Percentiles rank a stretch among this genome's conserved stretches.
phyloP scores from a whole-genome alignment of 2,113 vertebrate species.

The Toxostoma redivivum region DNA sequence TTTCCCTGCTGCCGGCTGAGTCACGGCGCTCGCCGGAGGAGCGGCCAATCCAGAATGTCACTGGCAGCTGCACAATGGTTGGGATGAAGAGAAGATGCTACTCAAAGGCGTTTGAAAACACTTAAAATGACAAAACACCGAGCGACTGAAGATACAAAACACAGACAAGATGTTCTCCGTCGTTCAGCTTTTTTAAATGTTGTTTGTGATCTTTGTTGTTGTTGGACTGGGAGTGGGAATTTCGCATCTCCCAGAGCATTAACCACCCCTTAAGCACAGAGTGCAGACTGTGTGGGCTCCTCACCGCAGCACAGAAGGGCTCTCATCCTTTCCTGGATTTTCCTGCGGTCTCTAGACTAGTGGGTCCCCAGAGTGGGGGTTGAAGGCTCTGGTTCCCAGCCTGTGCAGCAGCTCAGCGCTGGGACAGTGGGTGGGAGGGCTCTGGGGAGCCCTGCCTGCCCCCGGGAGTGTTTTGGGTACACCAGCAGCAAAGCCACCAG shows the following conservation, averaged over 20 bases:
- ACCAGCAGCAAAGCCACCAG: background rate
- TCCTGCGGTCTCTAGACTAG: background rate
- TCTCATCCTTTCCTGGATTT: background rate
- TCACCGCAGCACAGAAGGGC: fast-evolving
- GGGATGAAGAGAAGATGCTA: slow-evolving; percentile 39
- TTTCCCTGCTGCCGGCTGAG: background rate
- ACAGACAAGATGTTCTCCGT: slow-evolving; percentile 41
- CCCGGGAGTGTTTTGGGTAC: fast-evolving
- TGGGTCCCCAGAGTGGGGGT: fast-evolving
- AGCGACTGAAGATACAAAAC: background rate
- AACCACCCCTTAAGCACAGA: background rate
- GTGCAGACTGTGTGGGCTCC: background rate
- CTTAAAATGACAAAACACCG: slow-evolving; percentile 45
- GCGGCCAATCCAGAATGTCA: background rate
- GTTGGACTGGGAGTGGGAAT: background rate
- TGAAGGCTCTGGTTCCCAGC: background rate
- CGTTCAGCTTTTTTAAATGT: background rate
- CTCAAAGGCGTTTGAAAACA: slow-evolving; percentile 41
- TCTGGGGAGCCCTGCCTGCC: background rate
- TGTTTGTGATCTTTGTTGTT: background rate
- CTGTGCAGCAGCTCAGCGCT: background rate
- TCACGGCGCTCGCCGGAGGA: background rate
- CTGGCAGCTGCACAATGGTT: slow-evolving; percentile 42
- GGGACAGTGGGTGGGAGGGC: background rate
- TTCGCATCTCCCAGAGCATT: background rate